A percentile compares a stretch with the other conserved stretches of the same genome.
phyloP scores from a whole-genome alignment of 2,113 vertebrate species.

The Cephalopterus ornatus region DNA sequence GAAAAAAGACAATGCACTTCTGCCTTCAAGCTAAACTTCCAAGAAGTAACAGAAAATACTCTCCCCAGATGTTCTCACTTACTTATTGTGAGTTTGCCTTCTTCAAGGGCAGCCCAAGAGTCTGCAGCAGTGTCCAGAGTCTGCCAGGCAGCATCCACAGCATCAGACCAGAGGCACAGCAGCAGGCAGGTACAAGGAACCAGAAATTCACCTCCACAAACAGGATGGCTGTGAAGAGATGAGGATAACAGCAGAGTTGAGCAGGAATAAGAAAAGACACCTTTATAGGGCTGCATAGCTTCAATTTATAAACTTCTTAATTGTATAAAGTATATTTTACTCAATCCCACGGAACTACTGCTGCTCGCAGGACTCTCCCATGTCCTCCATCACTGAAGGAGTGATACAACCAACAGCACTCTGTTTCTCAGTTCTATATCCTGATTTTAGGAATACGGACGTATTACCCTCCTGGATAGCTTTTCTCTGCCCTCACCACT shows the following conservation, averaged over 20 bases:
- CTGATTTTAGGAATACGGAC: background rate
- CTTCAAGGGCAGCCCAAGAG: background rate
- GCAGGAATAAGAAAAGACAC: background rate
- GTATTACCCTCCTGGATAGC: background rate
- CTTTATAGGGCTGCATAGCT: background rate
- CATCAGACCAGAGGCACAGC: background rate
- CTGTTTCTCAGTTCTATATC: background rate
- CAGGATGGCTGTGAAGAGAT: background rate
- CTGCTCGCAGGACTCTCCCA: background rate
- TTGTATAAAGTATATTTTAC: background rate
- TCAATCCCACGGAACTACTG: background rate
- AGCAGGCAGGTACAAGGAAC: background rate
- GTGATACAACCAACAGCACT: background rate
- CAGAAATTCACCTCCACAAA: background rate
- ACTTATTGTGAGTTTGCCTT: background rate
- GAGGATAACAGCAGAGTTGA: background rate
- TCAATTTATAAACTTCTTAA: background rate
- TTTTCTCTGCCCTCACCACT: background rate
- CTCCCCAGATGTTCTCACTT: conserved; percentile 55
- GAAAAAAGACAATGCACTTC: background rate
- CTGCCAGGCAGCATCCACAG: background rate
- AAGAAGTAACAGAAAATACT: background rate
- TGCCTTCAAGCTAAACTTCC: background rate
- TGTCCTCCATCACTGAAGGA: background rate
- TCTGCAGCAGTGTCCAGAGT: background rate